Evolutionary conservation across 1,140 invertebrate species (phyloP).

Genomic region (Tenebrio molitor): DNA sequence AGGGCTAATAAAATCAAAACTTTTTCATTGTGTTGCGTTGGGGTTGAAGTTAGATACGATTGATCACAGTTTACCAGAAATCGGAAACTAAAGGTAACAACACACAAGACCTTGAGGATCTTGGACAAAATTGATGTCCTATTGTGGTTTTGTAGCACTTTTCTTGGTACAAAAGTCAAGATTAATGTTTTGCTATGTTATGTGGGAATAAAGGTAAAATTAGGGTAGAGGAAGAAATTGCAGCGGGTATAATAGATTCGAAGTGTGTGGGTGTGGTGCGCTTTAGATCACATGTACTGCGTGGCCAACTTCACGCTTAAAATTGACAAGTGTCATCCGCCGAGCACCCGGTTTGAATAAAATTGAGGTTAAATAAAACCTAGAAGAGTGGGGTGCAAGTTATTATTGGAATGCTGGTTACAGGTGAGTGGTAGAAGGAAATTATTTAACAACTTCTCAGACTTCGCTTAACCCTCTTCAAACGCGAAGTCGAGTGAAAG

Average conservation of each 20-base stretch:
- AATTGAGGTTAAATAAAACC: conserved; percentile 28
- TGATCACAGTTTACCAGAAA: neutral
- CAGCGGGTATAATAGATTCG: too few species aligned
- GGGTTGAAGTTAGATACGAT: neutral
- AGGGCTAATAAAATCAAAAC: neutral
- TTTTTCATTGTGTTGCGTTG: neutral
- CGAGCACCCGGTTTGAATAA: neutral
- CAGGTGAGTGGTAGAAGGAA: neutral
- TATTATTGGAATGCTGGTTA: conserved; percentile 26
- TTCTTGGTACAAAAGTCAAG: too few species aligned
- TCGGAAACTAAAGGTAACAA: too few species aligned
- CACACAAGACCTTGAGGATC: too few species aligned
- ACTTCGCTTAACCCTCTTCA: neutral
- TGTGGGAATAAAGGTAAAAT: too few species aligned
- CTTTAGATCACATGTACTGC: too few species aligned
- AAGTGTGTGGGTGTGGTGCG: too few species aligned
- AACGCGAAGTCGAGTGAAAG: conserved; percentile 2
- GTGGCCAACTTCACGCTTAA: neutral
- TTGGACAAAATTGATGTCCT: too few species aligned
- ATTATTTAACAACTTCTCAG: conserved; percentile 17
- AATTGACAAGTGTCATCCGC: neutral
- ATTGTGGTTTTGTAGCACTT: too few species aligned
- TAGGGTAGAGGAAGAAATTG: too few species aligned
- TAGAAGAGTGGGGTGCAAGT: conserved; percentile 27
- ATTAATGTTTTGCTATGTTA: too few species aligned